Evolutionary conservation across 2,888 invertebrate species (phyloP).

Genomic region (Rapana venosa): DNA sequence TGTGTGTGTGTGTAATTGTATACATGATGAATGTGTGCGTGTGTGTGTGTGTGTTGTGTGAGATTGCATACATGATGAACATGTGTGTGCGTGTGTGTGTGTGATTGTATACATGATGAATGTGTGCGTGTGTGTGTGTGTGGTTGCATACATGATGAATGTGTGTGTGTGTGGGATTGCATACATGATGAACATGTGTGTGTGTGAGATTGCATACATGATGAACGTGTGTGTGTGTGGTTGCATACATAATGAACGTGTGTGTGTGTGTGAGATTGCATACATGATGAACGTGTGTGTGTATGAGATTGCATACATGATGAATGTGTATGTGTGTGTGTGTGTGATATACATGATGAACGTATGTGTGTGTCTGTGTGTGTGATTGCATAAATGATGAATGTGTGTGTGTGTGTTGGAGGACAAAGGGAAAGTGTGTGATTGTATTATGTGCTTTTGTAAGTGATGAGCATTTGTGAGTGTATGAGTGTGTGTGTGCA

Average conservation of each 20-base stretch:
- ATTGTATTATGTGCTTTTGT: no score
- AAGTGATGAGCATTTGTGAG: no score
- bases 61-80: neutral
- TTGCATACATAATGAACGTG: no score
- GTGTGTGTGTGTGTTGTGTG: neutral
- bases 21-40: no score
- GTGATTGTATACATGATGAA: neutral
- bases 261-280: slow-evolving; percentile 10
- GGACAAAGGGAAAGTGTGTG: no score
- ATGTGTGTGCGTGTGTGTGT: neutral
- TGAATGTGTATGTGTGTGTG: neutral
- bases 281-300: no score
- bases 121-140: neutral
- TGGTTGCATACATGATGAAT: no score
- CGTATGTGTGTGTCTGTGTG: no score
- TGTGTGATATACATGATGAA: no score
- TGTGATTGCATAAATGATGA: neutral
- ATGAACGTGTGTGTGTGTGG: neutral
- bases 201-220: slow-evolving; percentile 45
- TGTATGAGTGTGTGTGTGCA: neutral
- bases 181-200: no score
- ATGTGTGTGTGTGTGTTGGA: neutral
- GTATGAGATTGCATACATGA: no score
- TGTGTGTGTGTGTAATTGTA: neutral
- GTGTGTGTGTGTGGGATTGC: no score